Conservation (phyloP, 1,140 invertebrate genomes). For the Mylabris phalerata region DNA sequence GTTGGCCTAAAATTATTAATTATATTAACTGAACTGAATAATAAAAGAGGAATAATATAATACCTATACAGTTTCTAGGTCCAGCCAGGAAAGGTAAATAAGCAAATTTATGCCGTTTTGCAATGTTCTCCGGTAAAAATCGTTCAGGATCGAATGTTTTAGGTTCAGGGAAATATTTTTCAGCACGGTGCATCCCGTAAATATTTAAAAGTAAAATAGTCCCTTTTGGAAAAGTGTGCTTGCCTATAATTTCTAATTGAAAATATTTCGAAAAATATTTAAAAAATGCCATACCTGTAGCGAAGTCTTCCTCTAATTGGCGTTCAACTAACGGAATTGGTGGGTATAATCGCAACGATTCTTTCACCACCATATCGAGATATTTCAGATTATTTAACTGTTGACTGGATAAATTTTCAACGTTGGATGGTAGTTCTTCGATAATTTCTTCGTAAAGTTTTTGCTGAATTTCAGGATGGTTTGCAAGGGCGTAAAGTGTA, state of each 20-base stretch:
- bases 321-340: conserved; percentile 60
- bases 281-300: conserved; percentile 8
- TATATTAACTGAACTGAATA: neutral
- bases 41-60: neutral
- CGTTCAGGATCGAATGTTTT: conserved; percentile 59
- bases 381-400: conserved; percentile 58
- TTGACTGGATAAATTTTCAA: conserved; percentile 35
- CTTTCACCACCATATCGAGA: conserved; percentile 58
- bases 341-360: conserved; percentile 55
- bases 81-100: conserved; percentile 62
- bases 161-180: conserved; percentile 56
- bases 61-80: conserved; percentile 56
- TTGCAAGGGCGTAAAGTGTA: conserved; percentile 52
- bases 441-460: conserved; percentile 55
- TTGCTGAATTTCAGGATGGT: conserved; percentile 54
- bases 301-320: conserved; percentile 44
- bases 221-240: conserved; percentile 35
- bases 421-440: conserved; percentile 43
- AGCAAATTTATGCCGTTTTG: conserved; percentile 44
- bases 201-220: conserved; percentile 24
- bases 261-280: too few species aligned
- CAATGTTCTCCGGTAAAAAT: conserved; percentile 52
- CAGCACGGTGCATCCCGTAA: conserved; percentile 52
- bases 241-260: too few species aligned
- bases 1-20: conserved; percentile 37